Base-by-base conservation (phyloP, 1,140 invertebrate species). In the Drosophila mojavensis region DNA sequence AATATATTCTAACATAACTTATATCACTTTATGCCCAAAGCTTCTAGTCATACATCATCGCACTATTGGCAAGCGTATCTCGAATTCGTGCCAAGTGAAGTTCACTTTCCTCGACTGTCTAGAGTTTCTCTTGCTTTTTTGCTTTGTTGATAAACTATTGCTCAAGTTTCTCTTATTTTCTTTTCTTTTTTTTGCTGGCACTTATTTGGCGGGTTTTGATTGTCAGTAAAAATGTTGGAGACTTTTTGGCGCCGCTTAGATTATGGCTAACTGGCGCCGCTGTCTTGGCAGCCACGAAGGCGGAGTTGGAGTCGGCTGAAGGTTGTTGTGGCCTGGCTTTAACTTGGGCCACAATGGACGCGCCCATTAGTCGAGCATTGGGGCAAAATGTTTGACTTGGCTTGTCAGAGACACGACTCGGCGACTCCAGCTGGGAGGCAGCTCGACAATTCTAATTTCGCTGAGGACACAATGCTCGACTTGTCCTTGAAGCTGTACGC, bases 181-280 rank as follows among this genome's bases (percentile, higher is more conserved):
- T 24, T 24, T 24, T 24, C 20, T 6, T 30, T 30, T 5, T 30
- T 30, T 30, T 30, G 36, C 53, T 58, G 67, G 58, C 67, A 66
- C 63, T 79, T 68, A 58, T 79, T 72, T 61, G 53, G 64, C 73
- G 41, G 36, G 39, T 33, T 86, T 78, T 78, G 74, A 83, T 82
- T 79, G 72, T 78, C 81, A 86, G 79, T 91, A 84, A 91, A 91
- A 91, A 91, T 91, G 78, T 91, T 82, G 66, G 74, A 91, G 89
- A 91, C 89, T 85, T 71, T 71, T 60, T 59, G 89, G 78, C 89
- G 89, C 60, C 89, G 56, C 79, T 74, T 61, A 89, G 84, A 91
- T 91, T 88, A 91, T 72, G 33, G 79, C 76, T 64, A 79, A 85
- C 77, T 91, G 89, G 89, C 89, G 89, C 89, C 89, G 78, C 59